Percentiles rank a stretch among this genome's conserved stretches.
phyloP scores from a whole-genome alignment of 2,113 vertebrate species.

The Morone chrysops region DNA sequence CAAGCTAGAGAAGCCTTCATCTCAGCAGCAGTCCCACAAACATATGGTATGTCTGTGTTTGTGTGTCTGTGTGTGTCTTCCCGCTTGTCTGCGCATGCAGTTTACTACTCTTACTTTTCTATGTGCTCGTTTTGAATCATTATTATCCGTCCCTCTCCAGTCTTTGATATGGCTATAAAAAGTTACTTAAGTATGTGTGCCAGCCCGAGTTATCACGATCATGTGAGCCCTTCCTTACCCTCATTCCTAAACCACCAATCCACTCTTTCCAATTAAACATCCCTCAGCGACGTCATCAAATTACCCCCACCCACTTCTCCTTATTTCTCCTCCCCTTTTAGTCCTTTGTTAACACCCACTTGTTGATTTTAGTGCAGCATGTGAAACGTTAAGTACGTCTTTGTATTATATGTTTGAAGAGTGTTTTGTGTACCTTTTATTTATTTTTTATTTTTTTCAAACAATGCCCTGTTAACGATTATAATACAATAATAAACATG shows the following conservation, averaged over 20 bases:
- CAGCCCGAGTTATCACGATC: slow-evolving; percentile 14
- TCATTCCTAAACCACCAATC: slow-evolving; percentile 25
- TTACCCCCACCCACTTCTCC: slow-evolving; percentile 17
- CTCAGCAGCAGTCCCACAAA: slow-evolving; percentile 65
- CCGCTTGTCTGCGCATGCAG: slow-evolving; percentile 10
- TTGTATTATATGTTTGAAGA: not conserved
- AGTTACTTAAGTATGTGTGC: slow-evolving; percentile 8
- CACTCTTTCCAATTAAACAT: slow-evolving; percentile 10
- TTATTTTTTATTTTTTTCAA: not conserved
- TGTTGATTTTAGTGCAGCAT: slow-evolving; percentile 20
- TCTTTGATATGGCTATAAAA: slow-evolving; percentile 32
- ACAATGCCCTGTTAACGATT: not conserved
- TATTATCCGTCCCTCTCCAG: slow-evolving; percentile 9
- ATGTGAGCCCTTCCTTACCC: not conserved
- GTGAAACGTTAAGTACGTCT: not conserved
- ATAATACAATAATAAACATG: not conserved
- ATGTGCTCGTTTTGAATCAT: slow-evolving; percentile 13
- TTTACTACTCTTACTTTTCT: slow-evolving; percentile 16
- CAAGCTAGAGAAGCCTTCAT: slow-evolving; percentile 70
- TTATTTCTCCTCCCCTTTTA: slow-evolving; percentile 15
- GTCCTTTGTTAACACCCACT: slow-evolving; percentile 28
- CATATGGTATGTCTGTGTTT: slow-evolving; percentile 52
- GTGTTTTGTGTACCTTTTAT: too few species aligned
- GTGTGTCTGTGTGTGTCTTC: slow-evolving; percentile 22
- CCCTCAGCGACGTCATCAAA: slow-evolving; percentile 10